phyloP scores from a whole-genome alignment of 2,888 invertebrate species.

The Crocallis elinguaria region DNA sequence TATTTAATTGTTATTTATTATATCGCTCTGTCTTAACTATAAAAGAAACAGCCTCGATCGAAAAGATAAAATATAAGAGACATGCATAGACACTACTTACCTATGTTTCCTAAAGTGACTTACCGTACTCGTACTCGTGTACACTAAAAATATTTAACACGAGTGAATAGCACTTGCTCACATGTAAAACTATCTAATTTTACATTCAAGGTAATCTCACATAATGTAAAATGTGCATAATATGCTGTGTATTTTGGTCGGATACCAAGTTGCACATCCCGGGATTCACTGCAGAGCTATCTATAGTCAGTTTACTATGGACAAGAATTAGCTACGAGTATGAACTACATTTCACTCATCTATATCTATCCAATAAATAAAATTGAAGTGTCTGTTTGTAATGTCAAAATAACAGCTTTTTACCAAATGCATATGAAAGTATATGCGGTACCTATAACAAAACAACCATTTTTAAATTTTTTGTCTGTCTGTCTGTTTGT shows the following conservation, averaged over 20 bases:
- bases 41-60: too few relatives aligned
- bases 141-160: constrained; percentile 54
- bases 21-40: too few relatives aligned
- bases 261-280: constrained; percentile 56
- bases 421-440: too few relatives aligned
- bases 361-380: too few relatives aligned
- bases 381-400: too few relatives aligned
- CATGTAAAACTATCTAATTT: constrained; percentile 68
- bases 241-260: constrained; percentile 65
- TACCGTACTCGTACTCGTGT: constrained; percentile 31
- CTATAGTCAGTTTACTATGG: background rate
- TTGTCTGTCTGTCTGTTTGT: too few relatives aligned
- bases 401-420: too few relatives aligned
- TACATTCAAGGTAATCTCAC: constrained; percentile 68
- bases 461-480: too few relatives aligned
- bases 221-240: constrained; percentile 71
- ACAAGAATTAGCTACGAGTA: constrained; percentile 6
- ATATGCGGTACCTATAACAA: too few relatives aligned
- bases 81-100: background rate
- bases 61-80: background rate
- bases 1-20: too few relatives aligned
- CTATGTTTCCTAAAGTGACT: constrained; percentile 21
- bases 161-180: constrained; percentile 54
- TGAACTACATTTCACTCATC: too few relatives aligned
- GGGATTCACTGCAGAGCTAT: constrained; percentile 48